phyloP scores from a whole-genome alignment of 1,140 invertebrate species.

The Macrobrachium nipponense region DNA sequence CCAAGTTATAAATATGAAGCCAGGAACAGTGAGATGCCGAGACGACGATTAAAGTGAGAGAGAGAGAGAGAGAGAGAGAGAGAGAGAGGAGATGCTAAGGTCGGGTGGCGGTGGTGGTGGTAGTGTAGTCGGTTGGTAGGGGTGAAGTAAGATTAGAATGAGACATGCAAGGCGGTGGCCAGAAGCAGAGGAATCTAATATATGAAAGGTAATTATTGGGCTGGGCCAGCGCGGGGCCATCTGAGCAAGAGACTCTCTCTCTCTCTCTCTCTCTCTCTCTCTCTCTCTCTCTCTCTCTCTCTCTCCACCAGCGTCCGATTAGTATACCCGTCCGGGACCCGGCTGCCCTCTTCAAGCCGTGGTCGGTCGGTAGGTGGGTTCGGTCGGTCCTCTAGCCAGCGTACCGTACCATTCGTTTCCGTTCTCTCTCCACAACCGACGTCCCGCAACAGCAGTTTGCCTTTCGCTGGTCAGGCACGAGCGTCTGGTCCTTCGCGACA shows the following conservation, averaged over 20 bases:
- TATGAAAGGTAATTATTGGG: slow-evolving; percentile 41
- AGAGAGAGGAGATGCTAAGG: not conserved
- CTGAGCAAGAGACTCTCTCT: slow-evolving; percentile 25
- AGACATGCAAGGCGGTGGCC: slow-evolving; percentile 33
- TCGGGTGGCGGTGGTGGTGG: slow-evolving; percentile 6
- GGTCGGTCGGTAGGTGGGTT: not conserved
- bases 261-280: slow-evolving; percentile 11
- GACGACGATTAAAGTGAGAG: too few relatives aligned
- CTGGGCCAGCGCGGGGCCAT: slow-evolving; percentile 31
- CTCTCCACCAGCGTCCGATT: not conserved
- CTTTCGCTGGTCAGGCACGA: not conserved
- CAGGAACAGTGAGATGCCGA: too few relatives aligned
- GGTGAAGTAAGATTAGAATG: slow-evolving; percentile 1
- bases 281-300: slow-evolving; percentile 10
- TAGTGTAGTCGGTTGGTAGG: too few relatives aligned
- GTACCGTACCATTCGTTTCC: slow-evolving; percentile 11
- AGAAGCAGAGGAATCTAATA: slow-evolving; percentile 38
- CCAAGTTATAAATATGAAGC: too few relatives aligned
- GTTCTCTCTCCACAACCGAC: not conserved
- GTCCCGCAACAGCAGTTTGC: not conserved
- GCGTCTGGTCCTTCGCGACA: not conserved
- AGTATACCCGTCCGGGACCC: not conserved
- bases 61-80: not conserved
- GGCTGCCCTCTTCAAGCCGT: not conserved
- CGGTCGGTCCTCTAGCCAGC: not conserved